A percentile compares a stretch with the other conserved stretches of the same genome.
Conservation (phyloP, 1,140 invertebrate species). For the Zaprionus camerounensis region DNA sequence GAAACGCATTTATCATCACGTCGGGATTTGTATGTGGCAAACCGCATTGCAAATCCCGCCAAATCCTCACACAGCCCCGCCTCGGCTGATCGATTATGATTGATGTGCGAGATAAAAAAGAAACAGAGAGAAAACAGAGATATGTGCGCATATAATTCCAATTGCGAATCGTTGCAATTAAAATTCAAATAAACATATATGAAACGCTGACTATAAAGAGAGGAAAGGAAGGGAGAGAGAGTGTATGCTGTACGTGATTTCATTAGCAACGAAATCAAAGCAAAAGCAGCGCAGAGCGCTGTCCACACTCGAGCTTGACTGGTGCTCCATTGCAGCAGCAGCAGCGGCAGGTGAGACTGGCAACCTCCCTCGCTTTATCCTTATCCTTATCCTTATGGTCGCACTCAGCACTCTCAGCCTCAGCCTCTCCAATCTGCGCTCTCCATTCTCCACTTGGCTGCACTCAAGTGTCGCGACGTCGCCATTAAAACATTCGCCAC, state of each 20-base stretch:
- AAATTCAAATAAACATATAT: slow-evolving; percentile 62
- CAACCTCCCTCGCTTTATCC: slow-evolving; percentile 10
- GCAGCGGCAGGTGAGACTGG: no score
- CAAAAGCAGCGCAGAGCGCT: slow-evolving; percentile 5
- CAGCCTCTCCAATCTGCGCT: slow-evolving; percentile 9
- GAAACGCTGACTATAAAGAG: neutral
- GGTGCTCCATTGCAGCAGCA: slow-evolving; percentile 30
- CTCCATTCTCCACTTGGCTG: slow-evolving; percentile 50
- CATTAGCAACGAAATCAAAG: slow-evolving; percentile 70
- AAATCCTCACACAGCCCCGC: slow-evolving; percentile 47
- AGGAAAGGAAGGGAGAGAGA: neutral
- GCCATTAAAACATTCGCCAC: slow-evolving; percentile 79
- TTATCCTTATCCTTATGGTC: slow-evolving; percentile 35
- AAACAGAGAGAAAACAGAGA: slow-evolving; percentile 27
- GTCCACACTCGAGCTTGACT: slow-evolving; percentile 32
- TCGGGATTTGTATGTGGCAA: slow-evolving; percentile 52
- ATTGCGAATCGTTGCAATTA: slow-evolving; percentile 59
- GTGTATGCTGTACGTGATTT: slow-evolving; percentile 61
- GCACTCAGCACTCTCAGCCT: slow-evolving; percentile 14
- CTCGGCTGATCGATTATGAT: slow-evolving; percentile 76
- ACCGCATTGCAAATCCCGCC: slow-evolving; percentile 27
- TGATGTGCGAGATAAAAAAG: slow-evolving; percentile 42
- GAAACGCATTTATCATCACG: slow-evolving; percentile 72
- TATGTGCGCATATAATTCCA: neutral
- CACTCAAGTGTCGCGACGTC: slow-evolving; percentile 75